These are phyloP conservation scores for Sebastes itinus DNA, from an alignment of 2,797 vertebrate species.

Conservation along the genomic window DNA sequence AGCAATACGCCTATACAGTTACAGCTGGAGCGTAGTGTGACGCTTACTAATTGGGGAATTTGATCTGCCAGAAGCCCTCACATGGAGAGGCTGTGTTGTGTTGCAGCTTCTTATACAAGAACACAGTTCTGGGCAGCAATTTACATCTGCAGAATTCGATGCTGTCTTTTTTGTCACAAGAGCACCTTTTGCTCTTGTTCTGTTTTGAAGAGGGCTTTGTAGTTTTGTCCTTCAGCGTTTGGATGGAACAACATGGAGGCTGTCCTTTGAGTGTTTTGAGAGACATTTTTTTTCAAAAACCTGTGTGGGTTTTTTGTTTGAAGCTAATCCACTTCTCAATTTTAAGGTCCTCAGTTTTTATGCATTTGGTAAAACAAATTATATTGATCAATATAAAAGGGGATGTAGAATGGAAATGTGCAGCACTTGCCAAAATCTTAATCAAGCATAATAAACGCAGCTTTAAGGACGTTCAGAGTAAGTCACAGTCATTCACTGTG, in stretches of 20 bases:
- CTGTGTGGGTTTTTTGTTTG: constrained; percentile 29
- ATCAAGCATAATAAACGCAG: constrained; percentile 6
- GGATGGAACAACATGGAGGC: constrained; percentile 8
- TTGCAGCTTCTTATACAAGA: background rate
- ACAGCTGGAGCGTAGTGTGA: constrained; percentile 1
- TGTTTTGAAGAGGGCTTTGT: constrained; percentile 1
- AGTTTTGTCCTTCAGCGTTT: background rate
- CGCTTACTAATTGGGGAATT: constrained; percentile 19
- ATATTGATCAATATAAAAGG: constrained; percentile 12
- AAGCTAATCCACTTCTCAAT: constrained; percentile 20
- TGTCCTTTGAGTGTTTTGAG: constrained; percentile 56
- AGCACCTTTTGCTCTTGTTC: background rate
- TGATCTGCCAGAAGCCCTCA: background rate
- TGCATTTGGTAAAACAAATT: constrained; percentile 31
- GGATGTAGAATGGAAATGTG: constrained; percentile 23
- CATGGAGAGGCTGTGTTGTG: background rate
- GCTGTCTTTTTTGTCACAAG: background rate
- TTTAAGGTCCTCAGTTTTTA: constrained; percentile 3
- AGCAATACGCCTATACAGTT: constrained; percentile 17
- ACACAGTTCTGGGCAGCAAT: background rate
- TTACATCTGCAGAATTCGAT: background rate
- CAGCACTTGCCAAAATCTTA: constrained; percentile 7
- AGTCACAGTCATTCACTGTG: background rate
- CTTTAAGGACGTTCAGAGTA: constrained; percentile 12
- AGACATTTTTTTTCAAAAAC: background rate